Conservation (phyloP, 1,140 invertebrate genomes). For the Cydia strobilella region DNA sequence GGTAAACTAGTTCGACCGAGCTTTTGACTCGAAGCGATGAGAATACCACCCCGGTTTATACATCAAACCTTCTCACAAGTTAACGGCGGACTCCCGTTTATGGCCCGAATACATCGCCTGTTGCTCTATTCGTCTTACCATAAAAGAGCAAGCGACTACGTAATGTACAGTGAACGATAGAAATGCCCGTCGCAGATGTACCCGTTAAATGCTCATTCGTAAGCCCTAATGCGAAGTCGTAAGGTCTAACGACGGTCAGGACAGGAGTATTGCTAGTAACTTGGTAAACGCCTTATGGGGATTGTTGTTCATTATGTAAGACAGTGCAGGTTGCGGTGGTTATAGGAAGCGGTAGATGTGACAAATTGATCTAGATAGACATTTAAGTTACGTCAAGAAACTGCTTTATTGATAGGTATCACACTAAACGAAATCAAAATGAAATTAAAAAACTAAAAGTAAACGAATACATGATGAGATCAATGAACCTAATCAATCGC, state of each 20-base stretch:
- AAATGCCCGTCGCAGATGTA: neutral
- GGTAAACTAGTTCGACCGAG: neutral
- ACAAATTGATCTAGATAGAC: neutral
- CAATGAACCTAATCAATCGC: no score
- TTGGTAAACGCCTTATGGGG: slow-evolving; percentile 12
- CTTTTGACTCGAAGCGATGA: neutral
- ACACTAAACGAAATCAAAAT: no score
- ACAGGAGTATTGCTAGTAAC: neutral
- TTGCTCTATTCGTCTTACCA: neutral
- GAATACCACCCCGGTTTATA: slow-evolving; percentile 10
- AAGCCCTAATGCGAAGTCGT: neutral
- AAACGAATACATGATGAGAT: no score
- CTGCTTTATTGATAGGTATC: no score
- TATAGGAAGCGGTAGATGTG: neutral
- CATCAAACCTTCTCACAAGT: slow-evolving; percentile 22
- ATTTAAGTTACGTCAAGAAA: neutral
- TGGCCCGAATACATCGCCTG: slow-evolving; percentile 14
- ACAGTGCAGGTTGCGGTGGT: neutral
- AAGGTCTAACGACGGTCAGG: neutral
- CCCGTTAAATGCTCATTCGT: neutral
- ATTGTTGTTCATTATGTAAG: slow-evolving; percentile 25
- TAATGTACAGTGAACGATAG: neutral
- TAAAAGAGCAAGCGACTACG: slow-evolving; percentile 15
- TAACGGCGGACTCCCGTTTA: slow-evolving; percentile 15
- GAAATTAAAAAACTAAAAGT: no score